Evolutionary conservation across 2,888 invertebrate species (phyloP), one percentile per base, ranked within the genome.

Genomic region (Neocrepidodera transversa): DNA sequence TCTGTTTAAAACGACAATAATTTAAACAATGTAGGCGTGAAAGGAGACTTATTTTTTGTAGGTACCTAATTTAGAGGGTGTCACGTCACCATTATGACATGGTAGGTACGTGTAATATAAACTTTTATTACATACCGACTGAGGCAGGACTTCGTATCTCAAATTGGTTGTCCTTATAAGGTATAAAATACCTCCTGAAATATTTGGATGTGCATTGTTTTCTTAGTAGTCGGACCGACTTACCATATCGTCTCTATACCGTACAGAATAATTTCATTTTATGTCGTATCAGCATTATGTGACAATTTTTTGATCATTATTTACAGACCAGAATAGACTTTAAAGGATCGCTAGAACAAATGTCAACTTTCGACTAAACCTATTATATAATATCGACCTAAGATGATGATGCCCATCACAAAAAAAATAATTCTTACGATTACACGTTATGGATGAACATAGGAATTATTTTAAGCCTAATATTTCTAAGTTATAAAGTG

Each of bases 151-250:
- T 47, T 17, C 40, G 58, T 48, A 47, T 49, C 35, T 52, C 14
- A 53, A 58, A 53, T 58, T 53, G 48, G 49, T 20, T 58, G 53
- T 53, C 58, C 58, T 58, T 58, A 53, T 53, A 58, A 35, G 53
- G 58, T 20, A 48, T 48, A 49, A 58, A 52, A 49, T 57, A 51
- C 51, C 53, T 58, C 42, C 42, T 48, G 23, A 58, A 53, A 40
- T 49, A 58, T 58, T 48, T 49, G 40, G 53, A 57, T 49, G 53
- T 58, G 42, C 53, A 57, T 57, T 51, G 50, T 57, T 28, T 49
- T 36, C 40, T 38, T 58, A 52, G 5, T 17, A 52, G 42, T 28
- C 23, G 43, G 14, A 43, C 43, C 50, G 50, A 50, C 50, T 50
- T 50, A 50, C 32, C 18, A 48, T 30, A 47, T 47, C 18, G 28